phyloP scores from a whole-genome alignment of 2,113 vertebrate genomes.

The Peromyscus californicus region DNA sequence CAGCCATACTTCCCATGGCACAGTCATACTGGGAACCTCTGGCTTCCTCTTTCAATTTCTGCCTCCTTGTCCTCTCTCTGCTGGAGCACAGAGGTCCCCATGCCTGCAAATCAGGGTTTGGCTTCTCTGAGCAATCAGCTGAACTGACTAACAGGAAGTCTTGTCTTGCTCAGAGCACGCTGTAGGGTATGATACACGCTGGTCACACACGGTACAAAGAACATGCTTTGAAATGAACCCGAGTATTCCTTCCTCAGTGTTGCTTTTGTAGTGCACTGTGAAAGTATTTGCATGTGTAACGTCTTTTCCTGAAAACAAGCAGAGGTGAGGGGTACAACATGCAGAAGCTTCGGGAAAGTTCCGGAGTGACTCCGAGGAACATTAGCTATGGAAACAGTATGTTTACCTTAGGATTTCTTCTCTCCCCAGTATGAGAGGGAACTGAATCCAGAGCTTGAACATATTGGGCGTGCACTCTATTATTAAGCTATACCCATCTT shows the following conservation, averaged over 20 bases:
- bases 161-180: not conserved
- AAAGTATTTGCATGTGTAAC: not conserved
- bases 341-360: slow-evolving; percentile 46
- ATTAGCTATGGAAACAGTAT: slow-evolving; percentile 49
- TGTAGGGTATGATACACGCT: not conserved
- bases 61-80: not conserved
- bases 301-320: slow-evolving; percentile 12
- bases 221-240: slow-evolving; percentile 17
- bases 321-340: not conserved
- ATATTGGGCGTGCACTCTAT: not conserved
- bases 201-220: not conserved
- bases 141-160: not conserved
- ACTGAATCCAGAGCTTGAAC: not conserved
- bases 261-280: not conserved
- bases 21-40: not conserved
- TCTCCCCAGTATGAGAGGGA: not conserved
- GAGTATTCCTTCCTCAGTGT: not conserved
- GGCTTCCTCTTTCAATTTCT: not conserved
- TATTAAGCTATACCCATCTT: not conserved
- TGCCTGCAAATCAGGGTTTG: rapidly evolving
- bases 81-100: not conserved
- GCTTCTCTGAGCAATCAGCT: not conserved
- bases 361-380: slow-evolving; percentile 78
- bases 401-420: not conserved
- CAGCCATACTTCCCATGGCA: not conserved